These are phyloP conservation scores for Chrysaora quinquecirrha DNA, from an alignment of 30 jellyfish, hydroid and myxozoan genomes.

Conservation along the genomic window DNA sequence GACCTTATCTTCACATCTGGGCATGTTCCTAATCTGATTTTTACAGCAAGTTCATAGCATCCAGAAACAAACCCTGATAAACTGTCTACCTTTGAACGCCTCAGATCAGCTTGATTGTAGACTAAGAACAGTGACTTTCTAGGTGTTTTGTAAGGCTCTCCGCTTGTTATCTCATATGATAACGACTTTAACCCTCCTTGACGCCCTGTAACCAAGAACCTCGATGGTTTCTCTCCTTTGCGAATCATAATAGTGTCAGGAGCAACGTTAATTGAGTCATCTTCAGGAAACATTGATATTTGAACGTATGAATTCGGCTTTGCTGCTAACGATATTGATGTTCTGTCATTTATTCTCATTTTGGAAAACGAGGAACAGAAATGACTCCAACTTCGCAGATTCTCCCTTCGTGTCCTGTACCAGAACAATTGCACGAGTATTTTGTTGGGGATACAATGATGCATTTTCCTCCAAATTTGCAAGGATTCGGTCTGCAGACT, in stretches of 20 bases:
- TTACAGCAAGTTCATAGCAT: slow-evolving; percentile 49
- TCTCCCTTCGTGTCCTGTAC: slow-evolving; percentile 76
- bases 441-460: slow-evolving; percentile 63
- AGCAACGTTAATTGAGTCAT: slow-evolving; percentile 32
- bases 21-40: slow-evolving; percentile 8
- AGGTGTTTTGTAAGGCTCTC: slow-evolving; percentile 31
- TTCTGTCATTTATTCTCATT: slow-evolving; percentile 42
- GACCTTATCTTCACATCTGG: slow-evolving; percentile 37
- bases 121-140: slow-evolving; percentile 57
- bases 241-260: slow-evolving; percentile 34
- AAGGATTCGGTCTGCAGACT: slow-evolving; percentile 95
- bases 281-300: slow-evolving; percentile 51
- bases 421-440: slow-evolving; percentile 82
- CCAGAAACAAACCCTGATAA: slow-evolving; percentile 25
- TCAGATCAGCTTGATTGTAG: slow-evolving; percentile 25
- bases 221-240: slow-evolving; percentile 9
- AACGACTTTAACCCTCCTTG: slow-evolving; percentile 55
- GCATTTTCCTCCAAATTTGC: slow-evolving; percentile 82
- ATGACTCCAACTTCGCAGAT: slow-evolving; percentile 70
- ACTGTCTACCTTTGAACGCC: slow-evolving; percentile 16
- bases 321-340: slow-evolving; percentile 22
- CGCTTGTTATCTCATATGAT: slow-evolving; percentile 45
- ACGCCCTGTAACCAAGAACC: slow-evolving; percentile 26
- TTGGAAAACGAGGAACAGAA: slow-evolving; percentile 51
- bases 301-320: slow-evolving; percentile 46